These are phyloP conservation scores for Parnassius orleans DNA, from an alignment of 2,888 invertebrate genomes.

Conservation along the genomic window DNA sequence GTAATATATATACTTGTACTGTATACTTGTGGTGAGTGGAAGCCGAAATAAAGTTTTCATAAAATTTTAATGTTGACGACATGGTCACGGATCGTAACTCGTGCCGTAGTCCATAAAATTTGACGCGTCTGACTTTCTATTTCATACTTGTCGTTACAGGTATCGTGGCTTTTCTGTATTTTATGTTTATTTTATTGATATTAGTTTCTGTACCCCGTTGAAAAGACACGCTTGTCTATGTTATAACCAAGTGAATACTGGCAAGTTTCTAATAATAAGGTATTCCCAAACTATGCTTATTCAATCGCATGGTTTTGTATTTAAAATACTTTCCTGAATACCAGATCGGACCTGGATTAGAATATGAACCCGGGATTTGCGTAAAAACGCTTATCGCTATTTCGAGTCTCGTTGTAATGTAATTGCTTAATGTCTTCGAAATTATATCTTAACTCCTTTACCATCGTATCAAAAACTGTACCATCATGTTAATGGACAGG, in stretches of 20 bases:
- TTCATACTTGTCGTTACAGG: slow-evolving; percentile 13
- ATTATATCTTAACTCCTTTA: too few relatives aligned
- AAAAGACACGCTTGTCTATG: slow-evolving; percentile 5
- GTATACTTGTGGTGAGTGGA: slow-evolving; percentile 14
- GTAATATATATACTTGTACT: too few relatives aligned
- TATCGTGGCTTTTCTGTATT: slow-evolving; percentile 16
- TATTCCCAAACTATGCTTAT: not conserved
- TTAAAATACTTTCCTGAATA: too few relatives aligned
- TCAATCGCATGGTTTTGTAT: not conserved
- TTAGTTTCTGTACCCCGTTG: slow-evolving; percentile 11
- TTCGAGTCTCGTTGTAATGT: too few relatives aligned
- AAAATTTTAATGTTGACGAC: slow-evolving; percentile 14
- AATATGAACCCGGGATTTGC: too few relatives aligned
- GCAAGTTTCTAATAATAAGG: not conserved
- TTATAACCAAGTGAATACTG: not conserved
- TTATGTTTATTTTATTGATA: slow-evolving; percentile 24
- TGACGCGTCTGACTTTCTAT: slow-evolving; percentile 16
- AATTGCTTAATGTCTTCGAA: too few relatives aligned
- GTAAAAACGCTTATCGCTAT: too few relatives aligned
- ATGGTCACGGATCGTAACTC: slow-evolving; percentile 17
- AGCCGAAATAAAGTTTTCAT: slow-evolving; percentile 18
- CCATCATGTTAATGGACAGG: too few relatives aligned
- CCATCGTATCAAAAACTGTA: too few relatives aligned
- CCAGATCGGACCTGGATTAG: too few relatives aligned
- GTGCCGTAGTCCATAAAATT: slow-evolving; percentile 20